These are phyloP conservation scores for Saxidomus purpurata DNA, from an alignment of 1,140 invertebrate genomes.

Conservation along the genomic window DNA sequence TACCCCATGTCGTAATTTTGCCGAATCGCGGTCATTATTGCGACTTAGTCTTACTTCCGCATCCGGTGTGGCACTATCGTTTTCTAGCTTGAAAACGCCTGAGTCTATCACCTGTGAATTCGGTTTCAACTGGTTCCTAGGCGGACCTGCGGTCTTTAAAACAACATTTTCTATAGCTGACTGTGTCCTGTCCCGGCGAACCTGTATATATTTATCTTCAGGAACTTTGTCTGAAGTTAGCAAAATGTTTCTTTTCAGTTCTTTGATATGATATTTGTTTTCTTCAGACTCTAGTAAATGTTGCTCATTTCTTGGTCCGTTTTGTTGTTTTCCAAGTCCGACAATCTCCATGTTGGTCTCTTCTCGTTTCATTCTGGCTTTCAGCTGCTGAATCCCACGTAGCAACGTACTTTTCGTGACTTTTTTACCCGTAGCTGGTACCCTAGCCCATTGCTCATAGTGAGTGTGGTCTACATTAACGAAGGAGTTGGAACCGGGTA, in stretches of 20 bases:
- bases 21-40: neutral
- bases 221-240: slow-evolving; percentile 25
- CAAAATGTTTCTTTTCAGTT: slow-evolving; percentile 29
- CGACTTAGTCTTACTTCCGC: neutral
- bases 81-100: slow-evolving; percentile 9
- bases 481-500: neutral
- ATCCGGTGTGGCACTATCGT: neutral
- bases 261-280: neutral
- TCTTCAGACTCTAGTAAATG: neutral
- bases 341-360: slow-evolving; percentile 1
- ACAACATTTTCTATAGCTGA: neutral
- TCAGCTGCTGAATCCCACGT: slow-evolving; percentile 54
- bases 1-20: slow-evolving; percentile 38
- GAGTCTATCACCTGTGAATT: slow-evolving; percentile 58
- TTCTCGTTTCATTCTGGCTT: slow-evolving; percentile 55
- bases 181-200: neutral
- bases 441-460: slow-evolving; percentile 61
- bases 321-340: neutral
- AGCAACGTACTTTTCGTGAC: slow-evolving; percentile 13
- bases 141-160: neutral
- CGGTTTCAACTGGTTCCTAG: slow-evolving; percentile 38
- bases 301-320: neutral
- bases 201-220: neutral
- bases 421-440: slow-evolving; percentile 16
- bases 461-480: slow-evolving; percentile 45